phyloP scores from a whole-genome alignment of 2,113 vertebrate genomes.

The Dascyllus trimaculatus region DNA sequence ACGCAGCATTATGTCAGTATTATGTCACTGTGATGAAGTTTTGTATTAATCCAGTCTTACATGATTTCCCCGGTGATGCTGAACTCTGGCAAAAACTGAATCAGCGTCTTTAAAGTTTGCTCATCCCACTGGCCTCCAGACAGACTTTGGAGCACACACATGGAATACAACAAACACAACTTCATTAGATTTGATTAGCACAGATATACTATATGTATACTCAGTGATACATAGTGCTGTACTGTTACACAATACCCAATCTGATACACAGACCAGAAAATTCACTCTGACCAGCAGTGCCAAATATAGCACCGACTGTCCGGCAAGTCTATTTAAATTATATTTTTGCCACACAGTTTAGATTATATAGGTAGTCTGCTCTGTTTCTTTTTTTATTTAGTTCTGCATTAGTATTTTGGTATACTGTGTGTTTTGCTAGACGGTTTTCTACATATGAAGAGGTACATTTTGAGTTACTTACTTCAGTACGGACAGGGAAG shows the following conservation, averaged over 20 bases:
- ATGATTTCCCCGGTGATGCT: constrained; percentile 55
- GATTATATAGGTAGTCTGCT: no score
- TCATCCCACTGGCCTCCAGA: constrained; percentile 68
- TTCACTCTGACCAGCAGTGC: neutral
- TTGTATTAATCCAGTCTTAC: constrained; percentile 50
- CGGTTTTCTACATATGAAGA: neutral
- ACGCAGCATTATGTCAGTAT: no score
- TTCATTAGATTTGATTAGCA: neutral
- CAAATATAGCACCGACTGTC: no score
- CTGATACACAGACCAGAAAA: neutral
- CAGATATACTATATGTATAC: neutral
- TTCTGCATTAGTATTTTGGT: neutral
- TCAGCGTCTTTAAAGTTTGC: constrained; percentile 56
- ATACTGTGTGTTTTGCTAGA: neutral
- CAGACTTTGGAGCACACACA: constrained; percentile 52
- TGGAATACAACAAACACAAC: neutral
- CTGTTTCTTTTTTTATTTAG: neutral
- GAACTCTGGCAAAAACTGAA: constrained; percentile 58
- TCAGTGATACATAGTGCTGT: no score
- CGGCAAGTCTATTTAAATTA: no score
- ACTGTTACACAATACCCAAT: no score
- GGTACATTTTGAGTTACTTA: constrained; percentile 57
- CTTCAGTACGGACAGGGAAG: constrained; percentile 73
- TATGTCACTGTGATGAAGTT: neutral
- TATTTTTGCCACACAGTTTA: no score